Conservation (phyloP, 2,888 invertebrate genomes). For the Synergus laeviventris region DNA sequence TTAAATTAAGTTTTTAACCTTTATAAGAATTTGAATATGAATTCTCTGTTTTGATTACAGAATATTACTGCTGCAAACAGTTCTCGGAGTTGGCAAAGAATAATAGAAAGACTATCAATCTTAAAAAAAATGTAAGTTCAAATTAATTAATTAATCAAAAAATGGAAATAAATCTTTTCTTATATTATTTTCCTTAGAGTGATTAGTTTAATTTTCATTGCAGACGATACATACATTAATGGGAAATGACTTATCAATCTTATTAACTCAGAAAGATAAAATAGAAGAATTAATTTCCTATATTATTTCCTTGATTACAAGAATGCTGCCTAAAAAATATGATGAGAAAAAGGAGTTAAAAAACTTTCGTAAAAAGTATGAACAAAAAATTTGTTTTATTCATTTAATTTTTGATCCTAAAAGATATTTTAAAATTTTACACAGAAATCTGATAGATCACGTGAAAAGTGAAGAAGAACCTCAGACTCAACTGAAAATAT, state of each 20-base stretch:
- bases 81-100: neutral
- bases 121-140: conserved; percentile 16
- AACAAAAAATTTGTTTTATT: neutral
- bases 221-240: conserved; percentile 22
- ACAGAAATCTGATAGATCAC: neutral
- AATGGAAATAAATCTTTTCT: neutral
- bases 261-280: neutral
- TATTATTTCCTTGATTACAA: conserved; percentile 13
- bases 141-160: neutral
- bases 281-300: conserved; percentile 25
- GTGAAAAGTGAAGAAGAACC: neutral
- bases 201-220: neutral
- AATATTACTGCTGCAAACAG: conserved; percentile 4
- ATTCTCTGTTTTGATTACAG: neutral
- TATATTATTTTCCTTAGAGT: conserved; percentile 24
- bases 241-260: conserved; percentile 2
- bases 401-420: neutral
- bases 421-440: neutral
- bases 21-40: neutral
- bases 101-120: neutral
- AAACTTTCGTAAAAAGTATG: neutral
- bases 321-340: neutral
- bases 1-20: neutral
- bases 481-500: neutral
- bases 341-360: neutral